phyloP scores from a whole-genome alignment of 2,113 vertebrate species.

The Bubo blakistoni region DNA sequence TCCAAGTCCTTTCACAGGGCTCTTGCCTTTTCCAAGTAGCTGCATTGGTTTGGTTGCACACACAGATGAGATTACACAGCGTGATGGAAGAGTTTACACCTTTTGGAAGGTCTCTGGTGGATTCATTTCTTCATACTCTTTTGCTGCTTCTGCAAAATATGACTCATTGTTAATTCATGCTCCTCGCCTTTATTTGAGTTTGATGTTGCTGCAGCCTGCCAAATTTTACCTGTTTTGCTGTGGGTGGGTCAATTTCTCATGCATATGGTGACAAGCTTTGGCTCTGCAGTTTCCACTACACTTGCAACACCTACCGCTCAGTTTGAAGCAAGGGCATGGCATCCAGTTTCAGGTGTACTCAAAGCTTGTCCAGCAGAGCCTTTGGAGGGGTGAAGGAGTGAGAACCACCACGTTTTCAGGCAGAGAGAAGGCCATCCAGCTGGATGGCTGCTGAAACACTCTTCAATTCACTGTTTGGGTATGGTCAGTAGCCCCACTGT shows the following conservation, averaged over 20 bases:
- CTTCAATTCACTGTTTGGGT: background rate
- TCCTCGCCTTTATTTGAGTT: background rate
- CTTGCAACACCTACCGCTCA: background rate
- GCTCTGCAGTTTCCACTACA: background rate
- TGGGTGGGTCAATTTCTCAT: fast-evolving
- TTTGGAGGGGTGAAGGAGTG: background rate
- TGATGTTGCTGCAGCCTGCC: background rate
- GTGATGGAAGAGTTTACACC: background rate
- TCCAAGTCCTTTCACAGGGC: background rate
- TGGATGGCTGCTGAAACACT: background rate
- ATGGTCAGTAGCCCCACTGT: background rate
- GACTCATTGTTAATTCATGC: background rate
- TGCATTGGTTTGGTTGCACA: background rate
- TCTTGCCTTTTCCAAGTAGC: background rate
- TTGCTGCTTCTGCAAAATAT: background rate
- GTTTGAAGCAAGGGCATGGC: background rate
- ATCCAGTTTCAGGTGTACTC: background rate
- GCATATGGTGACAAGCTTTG: background rate
- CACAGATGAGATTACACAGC: background rate
- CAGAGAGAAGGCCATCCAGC: background rate
- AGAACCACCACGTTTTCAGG: background rate
- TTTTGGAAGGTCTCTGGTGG: background rate
- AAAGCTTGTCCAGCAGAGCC: background rate
- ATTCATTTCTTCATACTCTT: background rate
- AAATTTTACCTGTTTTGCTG: background rate